These are phyloP conservation scores for Sylvia atricapilla DNA, from an alignment of 2,113 vertebrate species.

Conservation along the genomic window DNA sequence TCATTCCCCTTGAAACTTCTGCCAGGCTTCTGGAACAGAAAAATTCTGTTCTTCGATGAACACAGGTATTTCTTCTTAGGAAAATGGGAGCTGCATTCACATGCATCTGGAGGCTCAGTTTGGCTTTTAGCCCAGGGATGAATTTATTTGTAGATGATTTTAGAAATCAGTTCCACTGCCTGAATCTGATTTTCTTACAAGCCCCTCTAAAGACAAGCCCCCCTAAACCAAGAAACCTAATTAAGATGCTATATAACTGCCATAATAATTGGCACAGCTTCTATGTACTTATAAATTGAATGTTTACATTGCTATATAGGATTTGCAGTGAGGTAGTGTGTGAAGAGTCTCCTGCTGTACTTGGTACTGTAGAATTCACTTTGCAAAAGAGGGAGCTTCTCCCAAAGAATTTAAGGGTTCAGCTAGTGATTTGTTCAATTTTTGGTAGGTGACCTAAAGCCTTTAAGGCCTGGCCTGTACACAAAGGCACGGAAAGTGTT, in stretches of 20 bases:
- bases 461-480: not conserved
- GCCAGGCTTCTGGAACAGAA: not conserved
- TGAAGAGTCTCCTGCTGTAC: not conserved
- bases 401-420: not conserved
- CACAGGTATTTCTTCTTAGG: not conserved
- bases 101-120: not conserved
- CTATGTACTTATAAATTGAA: not conserved
- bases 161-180: not conserved
- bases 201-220: not conserved
- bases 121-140: not conserved
- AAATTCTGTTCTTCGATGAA: not conserved
- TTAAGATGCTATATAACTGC: not conserved
- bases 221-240: not conserved
- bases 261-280: not conserved
- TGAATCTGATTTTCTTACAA: not conserved
- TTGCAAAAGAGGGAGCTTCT: not conserved
- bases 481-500: not conserved
- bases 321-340: not conserved
- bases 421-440: not conserved
- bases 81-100: not conserved
- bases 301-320: not conserved
- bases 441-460: not conserved
- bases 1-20: not conserved
- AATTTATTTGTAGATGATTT: conserved; percentile 19
- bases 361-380: not conserved